These are phyloP conservation scores for Epirrhoe tristata DNA, from an alignment of 2,888 invertebrate genomes.

Conservation along the genomic window DNA sequence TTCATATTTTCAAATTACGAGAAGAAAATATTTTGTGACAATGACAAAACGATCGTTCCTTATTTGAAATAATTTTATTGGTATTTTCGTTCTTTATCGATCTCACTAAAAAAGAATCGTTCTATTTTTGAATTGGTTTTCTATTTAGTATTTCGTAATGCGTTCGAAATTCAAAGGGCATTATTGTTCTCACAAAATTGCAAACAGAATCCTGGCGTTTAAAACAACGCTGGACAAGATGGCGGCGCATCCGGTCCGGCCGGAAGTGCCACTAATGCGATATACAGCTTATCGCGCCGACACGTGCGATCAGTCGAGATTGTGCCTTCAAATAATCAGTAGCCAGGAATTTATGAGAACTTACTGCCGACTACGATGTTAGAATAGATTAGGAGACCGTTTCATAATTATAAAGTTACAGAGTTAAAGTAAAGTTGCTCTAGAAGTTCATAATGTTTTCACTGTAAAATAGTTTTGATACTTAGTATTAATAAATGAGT, in stretches of 20 bases:
- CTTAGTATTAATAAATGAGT: no score
- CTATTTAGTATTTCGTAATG: no score
- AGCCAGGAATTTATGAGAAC: constrained; percentile 17
- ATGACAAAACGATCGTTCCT: neutral
- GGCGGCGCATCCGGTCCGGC: constrained; percentile 61
- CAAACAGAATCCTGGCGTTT: constrained; percentile 14
- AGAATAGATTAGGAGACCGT: no score
- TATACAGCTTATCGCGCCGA: constrained; percentile 46
- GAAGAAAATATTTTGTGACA: neutral
- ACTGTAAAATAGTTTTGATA: no score
- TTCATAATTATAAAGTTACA: no score
- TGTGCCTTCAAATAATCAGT: constrained; percentile 21
- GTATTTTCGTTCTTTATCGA: no score
- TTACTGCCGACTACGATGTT: neutral
- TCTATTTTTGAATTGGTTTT: no score
- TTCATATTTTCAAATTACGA: no score
- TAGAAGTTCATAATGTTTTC: no score
- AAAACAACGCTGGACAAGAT: constrained; percentile 50
- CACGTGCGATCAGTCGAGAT: constrained; percentile 36
- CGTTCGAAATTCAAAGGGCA: neutral
- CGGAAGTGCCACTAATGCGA: constrained; percentile 70
- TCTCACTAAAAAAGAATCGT: no score
- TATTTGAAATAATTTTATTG: no score
- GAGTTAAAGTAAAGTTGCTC: no score
- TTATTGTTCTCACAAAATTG: constrained; percentile 1